These are phyloP conservation scores for Ceratina australensis DNA, from an alignment of 1,140 invertebrate genomes.

Conservation along the genomic window DNA sequence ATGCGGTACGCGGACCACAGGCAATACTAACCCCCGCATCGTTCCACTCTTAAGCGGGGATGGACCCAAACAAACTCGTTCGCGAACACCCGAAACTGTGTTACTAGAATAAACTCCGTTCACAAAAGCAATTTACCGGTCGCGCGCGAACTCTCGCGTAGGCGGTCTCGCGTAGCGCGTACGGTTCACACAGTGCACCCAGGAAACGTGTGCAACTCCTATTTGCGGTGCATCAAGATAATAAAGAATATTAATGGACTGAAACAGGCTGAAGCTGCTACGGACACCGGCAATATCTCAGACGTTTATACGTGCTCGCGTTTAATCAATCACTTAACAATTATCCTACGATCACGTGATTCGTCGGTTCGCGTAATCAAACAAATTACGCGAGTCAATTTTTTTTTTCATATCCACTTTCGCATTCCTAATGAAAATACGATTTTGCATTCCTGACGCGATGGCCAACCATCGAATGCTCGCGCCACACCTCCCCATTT, in stretches of 20 bases:
- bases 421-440: too few relatives aligned
- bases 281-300: too few relatives aligned
- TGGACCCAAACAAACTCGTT: constrained; percentile 70
- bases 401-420: too few relatives aligned
- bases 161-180: neutral
- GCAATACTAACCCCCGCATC: constrained; percentile 54
- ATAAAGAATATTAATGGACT: too few relatives aligned
- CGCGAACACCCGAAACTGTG: constrained; percentile 68
- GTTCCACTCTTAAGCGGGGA: constrained; percentile 67
- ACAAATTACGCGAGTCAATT: too few relatives aligned
- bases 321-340: too few relatives aligned
- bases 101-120: constrained; percentile 71
- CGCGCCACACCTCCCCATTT: constrained; percentile 54
- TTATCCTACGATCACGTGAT: too few relatives aligned
- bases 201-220: constrained; percentile 23
- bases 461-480: constrained; percentile 22
- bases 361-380: too few relatives aligned
- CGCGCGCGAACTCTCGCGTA: neutral
- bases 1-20: too few relatives aligned
- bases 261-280: too few relatives aligned
- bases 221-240: neutral
- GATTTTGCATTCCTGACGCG: too few relatives aligned
- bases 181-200: neutral
- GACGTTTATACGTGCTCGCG: too few relatives aligned
- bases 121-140: constrained; percentile 52